These are phyloP conservation scores for Apodemia hepburni DNA, from an alignment of 2,888 invertebrate species.

Conservation along the genomic window DNA sequence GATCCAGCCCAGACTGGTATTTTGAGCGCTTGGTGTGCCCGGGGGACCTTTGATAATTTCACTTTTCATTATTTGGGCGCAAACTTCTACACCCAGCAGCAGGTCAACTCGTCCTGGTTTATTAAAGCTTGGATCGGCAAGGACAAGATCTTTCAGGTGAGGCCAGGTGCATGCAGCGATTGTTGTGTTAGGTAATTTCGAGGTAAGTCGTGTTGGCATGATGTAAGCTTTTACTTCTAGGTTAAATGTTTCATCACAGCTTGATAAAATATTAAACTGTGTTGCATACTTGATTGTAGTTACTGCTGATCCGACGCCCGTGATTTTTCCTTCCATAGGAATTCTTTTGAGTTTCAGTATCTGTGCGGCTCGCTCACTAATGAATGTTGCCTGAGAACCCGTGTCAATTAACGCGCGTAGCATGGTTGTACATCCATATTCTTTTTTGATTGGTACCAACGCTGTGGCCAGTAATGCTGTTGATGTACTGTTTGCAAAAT, in stretches of 20 bases:
- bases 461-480: conserved; percentile 35
- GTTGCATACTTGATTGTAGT: conserved; percentile 24
- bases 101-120: conserved; percentile 33
- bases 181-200: conserved; percentile 7
- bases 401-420: conserved; percentile 34
- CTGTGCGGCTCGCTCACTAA: conserved; percentile 30
- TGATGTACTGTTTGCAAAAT: conserved; percentile 19
- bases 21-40: conserved; percentile 20
- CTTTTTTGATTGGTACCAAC: conserved; percentile 27
- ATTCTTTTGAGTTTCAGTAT: conserved; percentile 16
- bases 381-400: conserved; percentile 33
- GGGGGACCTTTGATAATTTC: conserved; percentile 11
- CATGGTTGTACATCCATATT: conserved; percentile 27
- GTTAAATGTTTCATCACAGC: conserved; percentile 12
- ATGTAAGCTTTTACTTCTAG: conserved; percentile 13
- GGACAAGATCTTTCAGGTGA: conserved; percentile 25
- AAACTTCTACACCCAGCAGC: conserved; percentile 30
- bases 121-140: conserved; percentile 30
- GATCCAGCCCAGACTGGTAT: conserved; percentile 26
- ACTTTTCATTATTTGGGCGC: background rate
- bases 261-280: conserved; percentile 18
- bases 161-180: conserved; percentile 23
- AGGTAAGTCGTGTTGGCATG: conserved; percentile 15
- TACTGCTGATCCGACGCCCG: conserved; percentile 31
- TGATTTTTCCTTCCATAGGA: conserved; percentile 23